Evolutionary conservation across 2,888 invertebrate genomes (phyloP).

Genomic region (Magallana nippona): DNA sequence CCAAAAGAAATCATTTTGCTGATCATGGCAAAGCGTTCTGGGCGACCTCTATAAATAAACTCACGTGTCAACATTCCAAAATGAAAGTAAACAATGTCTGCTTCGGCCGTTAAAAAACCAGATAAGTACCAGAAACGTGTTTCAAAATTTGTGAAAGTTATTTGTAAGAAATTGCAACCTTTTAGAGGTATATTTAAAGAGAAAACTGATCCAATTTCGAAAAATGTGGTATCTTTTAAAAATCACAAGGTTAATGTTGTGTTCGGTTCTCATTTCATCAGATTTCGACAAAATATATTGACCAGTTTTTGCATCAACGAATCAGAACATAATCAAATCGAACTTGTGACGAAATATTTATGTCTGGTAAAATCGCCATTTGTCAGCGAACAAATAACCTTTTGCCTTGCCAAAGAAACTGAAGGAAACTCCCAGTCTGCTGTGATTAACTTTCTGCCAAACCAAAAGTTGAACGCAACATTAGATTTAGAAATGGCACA

Average conservation of each 20-base stretch:
- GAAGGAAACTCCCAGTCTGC: constrained; percentile 1
- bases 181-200: background rate
- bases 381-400: background rate
- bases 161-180: constrained; percentile 17
- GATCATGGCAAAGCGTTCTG: background rate
- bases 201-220: background rate
- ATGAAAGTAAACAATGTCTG: constrained; percentile 28
- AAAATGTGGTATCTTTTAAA: constrained; percentile 13
- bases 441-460: background rate
- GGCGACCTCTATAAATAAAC: constrained; percentile 53
- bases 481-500: constrained; percentile 19
- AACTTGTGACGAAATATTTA: constrained; percentile 2
- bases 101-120: background rate
- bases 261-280: background rate
- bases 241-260: background rate
- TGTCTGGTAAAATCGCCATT: constrained; percentile 16
- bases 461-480: background rate
- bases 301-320: background rate
- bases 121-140: constrained; percentile 23
- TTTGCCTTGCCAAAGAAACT: background rate
- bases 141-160: constrained; percentile 19
- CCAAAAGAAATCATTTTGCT: background rate
- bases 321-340: background rate
- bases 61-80: constrained; percentile 47
- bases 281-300: constrained; percentile 2